These are phyloP conservation scores for Lycophotia porphyrea DNA, from an alignment of 2,888 invertebrate species.

Conservation along the genomic window DNA sequence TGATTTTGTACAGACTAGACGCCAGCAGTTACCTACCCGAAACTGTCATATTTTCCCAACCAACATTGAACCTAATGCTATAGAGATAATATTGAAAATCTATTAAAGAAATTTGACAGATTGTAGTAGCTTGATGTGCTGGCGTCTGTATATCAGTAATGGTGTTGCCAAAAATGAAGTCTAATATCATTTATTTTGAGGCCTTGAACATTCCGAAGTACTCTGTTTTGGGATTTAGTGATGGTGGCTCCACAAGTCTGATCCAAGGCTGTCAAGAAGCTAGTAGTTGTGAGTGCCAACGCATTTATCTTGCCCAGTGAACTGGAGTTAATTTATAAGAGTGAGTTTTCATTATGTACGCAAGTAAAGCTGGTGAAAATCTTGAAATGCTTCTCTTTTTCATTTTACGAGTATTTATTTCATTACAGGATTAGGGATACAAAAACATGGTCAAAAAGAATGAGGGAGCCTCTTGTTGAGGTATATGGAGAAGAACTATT, in stretches of 20 bases:
- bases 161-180: constrained; percentile 71
- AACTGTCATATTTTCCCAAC: no score
- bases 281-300: constrained; percentile 95
- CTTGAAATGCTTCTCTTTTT: no score
- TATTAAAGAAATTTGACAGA: no score
- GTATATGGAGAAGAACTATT: constrained; percentile 94
- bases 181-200: constrained; percentile 72
- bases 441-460: constrained; percentile 94
- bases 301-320: constrained; percentile 93
- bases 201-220: constrained; percentile 92
- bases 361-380: background rate
- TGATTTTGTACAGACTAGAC: background rate
- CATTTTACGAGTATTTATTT: background rate
- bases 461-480: constrained; percentile 93
- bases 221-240: constrained; percentile 97
- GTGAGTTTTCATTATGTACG: constrained; percentile 64
- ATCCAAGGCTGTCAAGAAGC: constrained; percentile 93
- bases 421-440: constrained; percentile 92
- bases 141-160: background rate
- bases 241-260: constrained; percentile 95
- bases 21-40: no score
- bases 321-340: constrained; percentile 77
- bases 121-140: no score
- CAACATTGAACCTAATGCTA: no score
- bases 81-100: no score